phyloP scores from a whole-genome alignment of 2,113 vertebrate genomes.

The Nibea coibor region DNA sequence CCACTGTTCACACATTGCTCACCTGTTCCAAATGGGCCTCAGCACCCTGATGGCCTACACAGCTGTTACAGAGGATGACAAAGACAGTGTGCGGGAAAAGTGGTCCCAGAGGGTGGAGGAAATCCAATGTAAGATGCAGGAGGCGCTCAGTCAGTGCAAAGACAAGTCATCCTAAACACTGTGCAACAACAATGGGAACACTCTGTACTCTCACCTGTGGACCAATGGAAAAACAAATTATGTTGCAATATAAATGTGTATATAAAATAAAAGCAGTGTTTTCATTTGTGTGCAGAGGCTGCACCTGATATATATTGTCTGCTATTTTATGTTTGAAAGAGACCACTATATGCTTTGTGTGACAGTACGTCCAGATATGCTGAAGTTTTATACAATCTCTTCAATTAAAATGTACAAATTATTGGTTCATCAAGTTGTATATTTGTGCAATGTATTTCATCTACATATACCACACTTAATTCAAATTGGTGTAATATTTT shows the following conservation, averaged over 20 bases:
- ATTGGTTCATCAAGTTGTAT: constrained; percentile 11
- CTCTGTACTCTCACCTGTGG: constrained; percentile 23
- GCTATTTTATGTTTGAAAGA: constrained; percentile 34
- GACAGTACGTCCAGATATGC: constrained; percentile 43
- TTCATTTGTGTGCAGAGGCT: constrained; percentile 22
- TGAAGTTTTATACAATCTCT: constrained; percentile 58
- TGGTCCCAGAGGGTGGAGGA: constrained; percentile 80
- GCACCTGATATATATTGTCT: constrained; percentile 14
- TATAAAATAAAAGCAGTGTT: constrained; percentile 40
- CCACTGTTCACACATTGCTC: constrained; percentile 79
- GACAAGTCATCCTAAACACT: constrained; percentile 39
- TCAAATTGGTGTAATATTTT: neutral
- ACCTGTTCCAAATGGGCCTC: constrained; percentile 86
- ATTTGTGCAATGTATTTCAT: constrained; percentile 1
- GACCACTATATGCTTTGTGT: constrained; percentile 48
- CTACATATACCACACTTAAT: neutral
- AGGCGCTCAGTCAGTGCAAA: constrained; percentile 79
- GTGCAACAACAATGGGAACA: neutral
- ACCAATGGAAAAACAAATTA: constrained; percentile 54
- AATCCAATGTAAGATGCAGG: constrained; percentile 84
- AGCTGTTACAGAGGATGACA: constrained; percentile 82
- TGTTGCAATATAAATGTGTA: constrained; percentile 8
- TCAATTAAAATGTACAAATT: constrained; percentile 52
- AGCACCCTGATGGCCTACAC: constrained; percentile 85
- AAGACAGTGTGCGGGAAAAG: constrained; percentile 81